Conservation (phyloP, 2,113 vertebrate species). For the Typhlomys cinereus region DNA sequence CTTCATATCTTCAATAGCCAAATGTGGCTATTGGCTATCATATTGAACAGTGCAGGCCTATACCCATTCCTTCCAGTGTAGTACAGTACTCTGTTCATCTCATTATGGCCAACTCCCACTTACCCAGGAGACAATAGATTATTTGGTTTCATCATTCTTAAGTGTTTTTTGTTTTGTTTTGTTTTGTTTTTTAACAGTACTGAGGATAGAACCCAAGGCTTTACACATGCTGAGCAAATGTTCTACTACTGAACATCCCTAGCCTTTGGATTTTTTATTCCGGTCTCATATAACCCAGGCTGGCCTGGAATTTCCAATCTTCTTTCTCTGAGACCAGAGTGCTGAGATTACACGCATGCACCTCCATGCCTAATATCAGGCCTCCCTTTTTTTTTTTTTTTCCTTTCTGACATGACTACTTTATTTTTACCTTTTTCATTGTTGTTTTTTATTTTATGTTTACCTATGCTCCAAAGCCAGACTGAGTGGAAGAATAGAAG, state of each 20-base stretch:
- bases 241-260: not conserved
- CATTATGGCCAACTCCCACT: conserved; percentile 12
- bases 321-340: not conserved
- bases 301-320: not conserved
- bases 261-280: not conserved
- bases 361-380: not conserved
- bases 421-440: not conserved
- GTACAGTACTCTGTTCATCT: not conserved
- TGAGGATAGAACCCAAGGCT: not conserved
- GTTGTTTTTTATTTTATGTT: not conserved
- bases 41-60: not conserved
- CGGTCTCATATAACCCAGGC: not conserved
- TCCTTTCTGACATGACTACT: not conserved
- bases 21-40: not conserved
- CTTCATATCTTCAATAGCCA: conserved; percentile 12
- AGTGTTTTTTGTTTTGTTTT: not conserved
- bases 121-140: not conserved
- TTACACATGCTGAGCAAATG: not conserved
- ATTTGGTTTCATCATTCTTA: not conserved
- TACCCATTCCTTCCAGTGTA: not conserved
- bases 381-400: not conserved
- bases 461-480: not conserved
- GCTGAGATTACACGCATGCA: not conserved
- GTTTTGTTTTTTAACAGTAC: not conserved
- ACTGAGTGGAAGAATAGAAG: not conserved